phyloP scores from a whole-genome alignment of 2,797 vertebrate genomes.

The Eidolon dupreanum region DNA sequence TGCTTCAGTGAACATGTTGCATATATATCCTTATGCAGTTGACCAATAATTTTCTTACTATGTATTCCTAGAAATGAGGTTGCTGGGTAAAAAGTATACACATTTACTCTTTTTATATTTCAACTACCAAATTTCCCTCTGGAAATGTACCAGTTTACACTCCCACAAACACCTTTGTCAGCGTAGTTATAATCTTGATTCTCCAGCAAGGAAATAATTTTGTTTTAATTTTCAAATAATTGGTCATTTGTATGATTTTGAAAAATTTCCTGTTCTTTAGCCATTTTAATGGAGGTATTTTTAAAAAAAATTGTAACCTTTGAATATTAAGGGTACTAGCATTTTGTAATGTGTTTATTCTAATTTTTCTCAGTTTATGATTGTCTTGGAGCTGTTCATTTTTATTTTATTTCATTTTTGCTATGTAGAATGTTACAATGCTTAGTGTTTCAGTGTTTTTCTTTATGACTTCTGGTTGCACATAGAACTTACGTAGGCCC shows the following conservation, averaged over 20 bases:
- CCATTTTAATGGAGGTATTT: background rate
- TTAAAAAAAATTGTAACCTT: background rate
- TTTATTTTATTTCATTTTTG: background rate
- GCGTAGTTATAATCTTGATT: background rate
- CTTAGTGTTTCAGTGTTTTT: background rate
- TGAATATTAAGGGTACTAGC: background rate
- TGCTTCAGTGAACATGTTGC: background rate
- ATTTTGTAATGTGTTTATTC: background rate
- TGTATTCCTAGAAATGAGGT: background rate
- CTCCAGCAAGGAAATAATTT: background rate
- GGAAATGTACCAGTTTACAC: background rate
- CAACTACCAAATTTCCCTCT: background rate
- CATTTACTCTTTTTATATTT: conserved; percentile 10
- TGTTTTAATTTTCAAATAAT: background rate
- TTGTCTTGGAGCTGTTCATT: background rate
- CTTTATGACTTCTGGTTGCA: background rate
- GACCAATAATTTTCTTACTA: background rate
- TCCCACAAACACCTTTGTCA: background rate
- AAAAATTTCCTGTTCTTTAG: background rate
- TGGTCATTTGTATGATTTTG: background rate
- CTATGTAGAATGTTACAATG: background rate
- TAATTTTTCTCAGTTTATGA: background rate
- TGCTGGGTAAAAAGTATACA: background rate
- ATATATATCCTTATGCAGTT: background rate
- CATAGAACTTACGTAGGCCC: background rate